These are phyloP conservation scores for Calonectris borealis DNA, from an alignment of 2,113 vertebrate species.

Conservation along the genomic window DNA sequence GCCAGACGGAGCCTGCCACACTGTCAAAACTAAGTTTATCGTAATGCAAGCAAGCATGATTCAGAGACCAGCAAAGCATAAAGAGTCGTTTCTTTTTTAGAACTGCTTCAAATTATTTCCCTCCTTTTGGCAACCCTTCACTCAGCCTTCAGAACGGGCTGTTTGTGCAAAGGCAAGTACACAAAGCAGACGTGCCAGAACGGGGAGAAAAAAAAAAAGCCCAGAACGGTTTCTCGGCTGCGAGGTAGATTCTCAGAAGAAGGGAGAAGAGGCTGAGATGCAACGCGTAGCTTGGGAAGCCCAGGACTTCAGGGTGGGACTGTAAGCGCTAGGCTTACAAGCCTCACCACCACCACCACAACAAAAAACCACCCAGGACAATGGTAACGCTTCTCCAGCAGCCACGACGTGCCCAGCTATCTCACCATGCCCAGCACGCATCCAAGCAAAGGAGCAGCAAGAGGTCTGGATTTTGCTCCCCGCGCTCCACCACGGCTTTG, in stretches of 20 bases:
- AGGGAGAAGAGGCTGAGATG: neutral
- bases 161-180: neutral
- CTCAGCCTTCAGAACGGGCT: neutral
- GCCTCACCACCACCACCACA: neutral
- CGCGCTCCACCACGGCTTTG: accelerated
- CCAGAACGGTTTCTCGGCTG: neutral
- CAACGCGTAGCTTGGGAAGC: neutral
- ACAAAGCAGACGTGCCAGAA: neutral
- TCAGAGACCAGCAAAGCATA: neutral
- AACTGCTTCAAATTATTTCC: neutral
- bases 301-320: neutral
- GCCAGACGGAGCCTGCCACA: neutral
- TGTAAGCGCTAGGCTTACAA: neutral
- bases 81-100: neutral
- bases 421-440: neutral
- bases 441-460: neutral
- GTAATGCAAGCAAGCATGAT: neutral
- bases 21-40: neutral
- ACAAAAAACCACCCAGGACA: too few relatives aligned
- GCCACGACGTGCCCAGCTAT: neutral
- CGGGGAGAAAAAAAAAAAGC: neutral
- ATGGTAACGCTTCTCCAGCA: accelerated
- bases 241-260: neutral
- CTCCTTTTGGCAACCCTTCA: neutral
- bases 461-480: neutral